Evolutionary conservation across 2,113 vertebrate species (phyloP), one percentile per base, ranked within the genome.

Genomic region (Oxygymnocypris stewartii): DNA sequence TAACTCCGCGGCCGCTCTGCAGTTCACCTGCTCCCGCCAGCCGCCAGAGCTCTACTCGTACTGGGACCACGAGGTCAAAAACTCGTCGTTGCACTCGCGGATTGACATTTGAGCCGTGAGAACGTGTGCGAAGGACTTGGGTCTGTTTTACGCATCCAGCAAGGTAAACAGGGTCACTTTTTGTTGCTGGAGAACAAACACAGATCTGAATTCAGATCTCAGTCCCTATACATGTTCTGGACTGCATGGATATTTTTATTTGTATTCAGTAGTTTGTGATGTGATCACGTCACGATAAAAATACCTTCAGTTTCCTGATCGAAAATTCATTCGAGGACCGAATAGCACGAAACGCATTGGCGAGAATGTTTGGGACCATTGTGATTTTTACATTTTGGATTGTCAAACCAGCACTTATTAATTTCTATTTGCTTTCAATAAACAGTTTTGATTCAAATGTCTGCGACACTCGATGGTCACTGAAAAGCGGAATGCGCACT

Each of bases 11-110:
- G 91, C 93, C 5, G 94, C 94, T 89, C 92, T 96, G 86, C 96
- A 96, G 91, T 96, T 96, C 90, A 95, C 96, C 88, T 96, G 96
- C 88, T 94, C 96, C 91, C 94, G 95, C 82, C 96, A 97, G 90
- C 96, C 96, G 71, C 84, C 93, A 82, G 96, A 97, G 91, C 94
- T 97, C 88, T 96, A 95, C 95, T 95, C 95, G n/a, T 96, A 96
- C 90, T 96, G 96, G 96, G 96, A 96, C 89, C 96, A 96, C 92
- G 96, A 97, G 76, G 92, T 94, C 94, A 96, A 96, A 89, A 93
- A 95, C 87, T 90, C 92, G 92, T 86, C 90, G 13, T 63, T 96
- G 90, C 96, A 96, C 91, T 93, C 96, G 63, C 85, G 88, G 80
- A 89, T 88, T 87, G 88, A 90, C 88, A 90, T 90, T 74, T 88